These are phyloP conservation scores for Melanchra persicariae DNA, from an alignment of 2,888 invertebrate genomes.

Conservation along the genomic window DNA sequence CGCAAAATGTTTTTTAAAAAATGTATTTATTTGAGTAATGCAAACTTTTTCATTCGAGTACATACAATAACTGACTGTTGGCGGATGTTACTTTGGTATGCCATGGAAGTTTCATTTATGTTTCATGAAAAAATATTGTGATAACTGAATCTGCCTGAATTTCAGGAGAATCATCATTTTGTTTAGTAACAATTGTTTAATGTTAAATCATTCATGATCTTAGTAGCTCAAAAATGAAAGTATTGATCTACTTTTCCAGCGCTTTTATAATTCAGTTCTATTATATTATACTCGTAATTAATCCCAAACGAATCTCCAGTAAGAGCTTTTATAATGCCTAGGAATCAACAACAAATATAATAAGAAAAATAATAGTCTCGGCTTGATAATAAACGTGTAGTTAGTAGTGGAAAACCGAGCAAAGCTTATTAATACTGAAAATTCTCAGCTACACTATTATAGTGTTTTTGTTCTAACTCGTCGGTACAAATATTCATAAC, in stretches of 20 bases:
- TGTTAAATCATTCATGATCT: background rate
- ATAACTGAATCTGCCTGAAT: background rate
- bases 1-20: background rate
- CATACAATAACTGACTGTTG: background rate
- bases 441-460: constrained; percentile 20
- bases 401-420: constrained; percentile 30
- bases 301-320: constrained; percentile 25
- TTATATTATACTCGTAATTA: background rate
- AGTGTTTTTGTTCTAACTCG: constrained; percentile 34
- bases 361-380: constrained; percentile 35
- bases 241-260: background rate
- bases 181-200: background rate
- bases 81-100: background rate
- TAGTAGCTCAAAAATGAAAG: background rate
- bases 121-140: background rate
- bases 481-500: constrained; percentile 28
- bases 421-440: constrained; percentile 43
- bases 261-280: constrained; percentile 6
- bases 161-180: background rate
- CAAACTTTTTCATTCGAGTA: constrained; percentile 2
- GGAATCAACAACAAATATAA: constrained; percentile 31
- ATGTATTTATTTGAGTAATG: constrained; percentile 22
- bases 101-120: background rate
- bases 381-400: constrained; percentile 34
- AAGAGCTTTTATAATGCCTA: constrained; percentile 17